Conservation (phyloP, 2,113 vertebrate species). For the Rhagologus leucostigma region DNA sequence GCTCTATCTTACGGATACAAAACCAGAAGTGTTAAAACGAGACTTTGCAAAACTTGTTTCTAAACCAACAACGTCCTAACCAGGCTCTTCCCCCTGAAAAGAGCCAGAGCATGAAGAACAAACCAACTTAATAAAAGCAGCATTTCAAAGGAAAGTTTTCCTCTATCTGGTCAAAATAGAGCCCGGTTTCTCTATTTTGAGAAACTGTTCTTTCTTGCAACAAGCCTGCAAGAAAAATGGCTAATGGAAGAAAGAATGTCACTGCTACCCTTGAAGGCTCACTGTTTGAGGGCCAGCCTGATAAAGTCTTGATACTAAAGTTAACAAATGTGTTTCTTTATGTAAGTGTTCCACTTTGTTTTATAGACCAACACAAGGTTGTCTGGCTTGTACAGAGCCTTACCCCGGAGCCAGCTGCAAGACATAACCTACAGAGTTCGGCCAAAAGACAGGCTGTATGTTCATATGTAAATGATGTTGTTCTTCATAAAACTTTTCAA, state of each 20-base stretch:
- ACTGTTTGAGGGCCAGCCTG: neutral
- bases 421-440: neutral
- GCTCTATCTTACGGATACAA: neutral
- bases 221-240: neutral
- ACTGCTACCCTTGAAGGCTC: neutral
- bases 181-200: neutral
- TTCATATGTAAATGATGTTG: rapidly evolving
- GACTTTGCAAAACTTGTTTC: neutral
- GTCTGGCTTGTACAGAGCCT: neutral
- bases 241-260: neutral
- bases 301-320: neutral
- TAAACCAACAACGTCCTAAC: neutral
- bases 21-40: neutral
- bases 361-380: neutral
- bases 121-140: neutral
- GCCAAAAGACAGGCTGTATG: neutral
- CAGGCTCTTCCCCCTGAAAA: rapidly evolving
- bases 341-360: neutral
- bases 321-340: slow-evolving; percentile 7
- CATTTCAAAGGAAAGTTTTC: neutral
- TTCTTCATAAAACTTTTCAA: neutral
- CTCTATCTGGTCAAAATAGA: neutral
- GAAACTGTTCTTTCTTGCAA: neutral
- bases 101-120: neutral
- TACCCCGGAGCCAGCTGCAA: neutral